Base-by-base conservation (phyloP, 37 sponge, comb jelly and placozoan genomes). In the Cladorhizidae sp. region DNA sequence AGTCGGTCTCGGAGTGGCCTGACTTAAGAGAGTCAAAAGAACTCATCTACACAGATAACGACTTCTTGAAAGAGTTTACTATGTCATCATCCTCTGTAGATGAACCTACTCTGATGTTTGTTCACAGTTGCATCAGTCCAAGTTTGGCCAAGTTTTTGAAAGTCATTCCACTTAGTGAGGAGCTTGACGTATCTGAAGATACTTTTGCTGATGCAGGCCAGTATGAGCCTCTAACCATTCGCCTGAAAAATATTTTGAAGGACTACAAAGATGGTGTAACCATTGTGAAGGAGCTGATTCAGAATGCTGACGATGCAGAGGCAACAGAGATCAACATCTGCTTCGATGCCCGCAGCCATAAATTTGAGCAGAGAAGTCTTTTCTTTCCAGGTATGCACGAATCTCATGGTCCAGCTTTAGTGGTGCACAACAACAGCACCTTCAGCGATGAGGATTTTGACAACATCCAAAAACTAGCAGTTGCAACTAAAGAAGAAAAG, bases 231-330 rank as follows among this genome's bases (percentile, higher is more conserved):
- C 75, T 88, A 1, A 72, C 57, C 14, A 59, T 51, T 9, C 73
- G 89, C 35, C 58, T 88, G 43, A 83, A 77, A 23, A 83, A 83
- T 45, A 83, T 88, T n/a, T 63, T 88, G 26, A 73, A 41, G 40
- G 85, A 88, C 39, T 88, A 88, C 80, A 77, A 83, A 55, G 85
- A 77, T 38, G 89, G 84, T 17, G 33, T 80, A 31, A 83, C 85
- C 6, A 83, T 88, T 39, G 51, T 84, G 43, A 88, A 88, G 42
- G 89, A 88, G 57, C 84, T 88, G 11, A 51, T 88, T 1, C 89
- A 88, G 31, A 88, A 88, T 72, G 89, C 89, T 49, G 89, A 88
- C 70, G 84, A 88, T 83, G 89, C 84, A 62, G 89, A 77, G 20
- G 89, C 89, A 35, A 88, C 89, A 54, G 89, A 71, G 28, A 37